Evolutionary conservation across 2,113 vertebrate genomes (phyloP), one percentile per base, ranked within the genome.

Genomic region (Tachuris rubrigastra): DNA sequence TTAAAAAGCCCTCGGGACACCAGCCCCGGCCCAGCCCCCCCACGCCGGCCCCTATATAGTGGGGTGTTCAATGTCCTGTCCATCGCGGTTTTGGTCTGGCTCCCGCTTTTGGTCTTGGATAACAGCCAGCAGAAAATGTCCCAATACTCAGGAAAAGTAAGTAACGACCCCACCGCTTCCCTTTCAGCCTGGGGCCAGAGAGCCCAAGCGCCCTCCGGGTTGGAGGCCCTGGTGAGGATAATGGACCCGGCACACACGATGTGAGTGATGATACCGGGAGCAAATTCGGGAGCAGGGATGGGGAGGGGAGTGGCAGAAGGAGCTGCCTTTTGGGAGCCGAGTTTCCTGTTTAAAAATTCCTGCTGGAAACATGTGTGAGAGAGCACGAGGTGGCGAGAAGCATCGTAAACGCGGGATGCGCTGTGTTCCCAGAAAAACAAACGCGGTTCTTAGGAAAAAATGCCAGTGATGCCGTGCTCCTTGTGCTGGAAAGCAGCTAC

Each of bases 91-190:
- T 96, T 16, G 91, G 77, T n/a, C 97, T 97, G 95, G 97, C 96
- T 98, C 96, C 97, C 22, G 95, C 96, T 30, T 52, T 95, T 67
- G 95, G 84, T 87, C 88, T 98, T 98, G 97, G 98, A 98, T 63
- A 90, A 37, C 83, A 97, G 98, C 98, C 98, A 98, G 97, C 60
- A 85, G 97, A 97, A 97, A 90, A 99, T 99, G 99, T 99, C 98
- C 47, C 99, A 99, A 72, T 98, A 98, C 96, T 99, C 98, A 12
- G 99, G 99, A 97, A 99, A 99, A 98, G 99, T 99, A 98, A 99
- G 98, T 98, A 96, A 14, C 0, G 2, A 80, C 68, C 41, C 73
- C 8, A 75, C 28, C 0, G 35, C 77, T 90, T 93, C 66, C 76
- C 85, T 78, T 80, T 44, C 86, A 83, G 88, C 71, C 42, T 1